Conservation (phyloP, 2,888 invertebrate species). For the Dryobota labecula region DNA sequence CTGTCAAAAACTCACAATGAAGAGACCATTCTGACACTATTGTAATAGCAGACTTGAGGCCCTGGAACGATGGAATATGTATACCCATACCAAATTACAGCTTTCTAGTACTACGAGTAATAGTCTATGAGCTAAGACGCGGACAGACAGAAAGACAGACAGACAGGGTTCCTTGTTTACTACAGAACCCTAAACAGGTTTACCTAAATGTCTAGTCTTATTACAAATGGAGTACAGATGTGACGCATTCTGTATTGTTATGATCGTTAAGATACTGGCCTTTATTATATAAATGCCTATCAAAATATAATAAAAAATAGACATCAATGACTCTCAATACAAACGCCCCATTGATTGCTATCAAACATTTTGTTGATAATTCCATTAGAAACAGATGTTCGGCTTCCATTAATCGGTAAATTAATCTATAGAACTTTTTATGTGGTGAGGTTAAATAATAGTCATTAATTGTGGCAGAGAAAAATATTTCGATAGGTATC, state of each 20-base stretch:
- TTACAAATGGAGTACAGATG: no score
- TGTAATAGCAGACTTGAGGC: no score
- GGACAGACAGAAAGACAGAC: no score
- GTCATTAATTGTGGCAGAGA: slow-evolving; percentile 36
- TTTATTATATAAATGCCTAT: slow-evolving; percentile 21
- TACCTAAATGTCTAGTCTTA: no score
- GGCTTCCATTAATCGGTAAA: slow-evolving; percentile 74
- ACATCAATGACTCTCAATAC: slow-evolving; percentile 44
- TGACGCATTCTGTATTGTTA: background rate
- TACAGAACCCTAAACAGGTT: no score
- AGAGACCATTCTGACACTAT: no score
- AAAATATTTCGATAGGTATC: slow-evolving; percentile 27
- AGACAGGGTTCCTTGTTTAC: no score
- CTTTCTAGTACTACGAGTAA: no score
- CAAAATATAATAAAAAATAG: slow-evolving; percentile 32
- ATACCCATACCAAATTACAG: no score
- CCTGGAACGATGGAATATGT: no score
- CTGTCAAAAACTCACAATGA: no score
- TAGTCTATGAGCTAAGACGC: no score
- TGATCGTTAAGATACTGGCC: background rate
- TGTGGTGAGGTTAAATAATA: slow-evolving; percentile 58
- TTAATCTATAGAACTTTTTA: slow-evolving; percentile 70
- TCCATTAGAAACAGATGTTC: slow-evolving; percentile 81
- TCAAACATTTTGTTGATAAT: slow-evolving; percentile 74
- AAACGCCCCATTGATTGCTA: slow-evolving; percentile 70